Conservation (phyloP, 2,797 vertebrate species). For the Spinus olivaceus region DNA sequence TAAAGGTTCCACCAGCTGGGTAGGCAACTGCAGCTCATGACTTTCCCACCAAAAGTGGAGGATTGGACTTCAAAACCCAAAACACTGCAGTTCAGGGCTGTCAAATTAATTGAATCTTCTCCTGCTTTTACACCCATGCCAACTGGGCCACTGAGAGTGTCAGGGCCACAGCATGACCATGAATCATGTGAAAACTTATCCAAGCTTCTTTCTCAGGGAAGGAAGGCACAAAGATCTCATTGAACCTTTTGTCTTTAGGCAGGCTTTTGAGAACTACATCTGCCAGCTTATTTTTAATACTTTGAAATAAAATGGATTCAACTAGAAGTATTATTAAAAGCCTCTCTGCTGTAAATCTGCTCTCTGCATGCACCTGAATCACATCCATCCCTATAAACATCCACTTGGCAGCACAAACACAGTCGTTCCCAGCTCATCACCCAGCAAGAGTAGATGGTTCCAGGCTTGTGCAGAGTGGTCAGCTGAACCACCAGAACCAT, state of each 20-base stretch:
- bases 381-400: neutral
- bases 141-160: neutral
- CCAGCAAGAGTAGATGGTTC: neutral
- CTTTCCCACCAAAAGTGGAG: neutral
- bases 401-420: neutral
- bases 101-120: accelerated
- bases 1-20: neutral
- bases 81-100: neutral
- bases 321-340: neutral
- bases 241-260: neutral
- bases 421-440: neutral
- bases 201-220: neutral
- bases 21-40: neutral
- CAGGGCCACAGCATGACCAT: neutral
- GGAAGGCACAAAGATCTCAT: neutral
- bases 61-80: neutral
- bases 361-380: neutral
- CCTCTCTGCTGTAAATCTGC: neutral
- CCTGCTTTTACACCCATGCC: neutral
- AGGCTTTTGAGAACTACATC: neutral
- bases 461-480: neutral
- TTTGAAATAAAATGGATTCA: neutral
- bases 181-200: neutral
- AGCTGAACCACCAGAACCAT: neutral
- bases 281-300: neutral